A percentile compares a stretch with the other conserved stretches of the same genome.
These are phyloP conservation scores for Platalea minor DNA, from an alignment of 2,797 vertebrate species.

Conservation along the genomic window DNA sequence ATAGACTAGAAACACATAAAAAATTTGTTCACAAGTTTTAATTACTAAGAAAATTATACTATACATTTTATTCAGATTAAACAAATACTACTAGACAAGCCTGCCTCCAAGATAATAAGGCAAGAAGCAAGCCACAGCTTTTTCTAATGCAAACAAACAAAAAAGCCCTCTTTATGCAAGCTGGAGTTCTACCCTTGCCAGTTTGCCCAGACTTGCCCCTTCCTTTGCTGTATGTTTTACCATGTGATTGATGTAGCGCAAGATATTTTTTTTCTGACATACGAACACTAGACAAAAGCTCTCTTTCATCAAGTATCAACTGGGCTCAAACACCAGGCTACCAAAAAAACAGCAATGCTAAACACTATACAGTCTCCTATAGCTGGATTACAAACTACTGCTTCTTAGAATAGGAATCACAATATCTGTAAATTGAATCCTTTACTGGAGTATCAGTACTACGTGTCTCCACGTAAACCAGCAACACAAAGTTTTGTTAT, in stretches of 20 bases:
- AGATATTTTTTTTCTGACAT: not conserved
- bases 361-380: not conserved
- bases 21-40: not conserved
- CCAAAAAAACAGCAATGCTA: not conserved
- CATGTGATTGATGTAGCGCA: not conserved
- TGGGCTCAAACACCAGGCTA: not conserved
- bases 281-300: conserved; percentile 13
- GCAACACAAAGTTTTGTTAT: not conserved
- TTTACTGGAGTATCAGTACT: not conserved
- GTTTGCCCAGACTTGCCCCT: conserved; percentile 36
- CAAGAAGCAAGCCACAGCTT: not conserved
- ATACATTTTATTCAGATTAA: not conserved
- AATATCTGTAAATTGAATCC: not conserved
- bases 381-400: not conserved
- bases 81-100: not conserved
- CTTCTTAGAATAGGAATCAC: not conserved
- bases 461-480: not conserved
- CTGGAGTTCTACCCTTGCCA: not conserved
- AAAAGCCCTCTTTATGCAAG: not conserved
- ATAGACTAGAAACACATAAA: not conserved
- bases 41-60: not conserved
- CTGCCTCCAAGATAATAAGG: not conserved
- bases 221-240: not conserved
- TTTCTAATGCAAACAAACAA: not conserved
- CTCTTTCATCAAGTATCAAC: not conserved